Conservation (phyloP, 2,888 invertebrate genomes). For the Herminia tarsipennalis region DNA sequence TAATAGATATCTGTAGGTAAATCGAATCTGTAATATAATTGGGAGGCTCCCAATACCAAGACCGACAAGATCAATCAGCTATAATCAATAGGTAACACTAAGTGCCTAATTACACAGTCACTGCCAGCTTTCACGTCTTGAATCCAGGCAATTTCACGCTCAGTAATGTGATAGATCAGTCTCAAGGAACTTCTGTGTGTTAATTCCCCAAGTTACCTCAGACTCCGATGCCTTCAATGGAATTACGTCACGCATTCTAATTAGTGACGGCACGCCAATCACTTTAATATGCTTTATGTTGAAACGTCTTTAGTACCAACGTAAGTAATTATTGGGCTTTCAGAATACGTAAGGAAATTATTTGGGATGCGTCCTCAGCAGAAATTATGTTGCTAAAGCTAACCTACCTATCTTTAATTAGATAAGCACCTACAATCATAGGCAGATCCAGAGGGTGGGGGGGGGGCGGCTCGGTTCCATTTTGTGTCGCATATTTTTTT, state of each 20-base stretch:
- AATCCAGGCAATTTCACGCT: slow-evolving; percentile 43
- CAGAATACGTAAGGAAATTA: background rate
- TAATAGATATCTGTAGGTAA: too few relatives aligned
- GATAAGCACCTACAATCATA: too few relatives aligned
- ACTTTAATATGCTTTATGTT: slow-evolving; percentile 15
- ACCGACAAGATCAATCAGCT: too few relatives aligned
- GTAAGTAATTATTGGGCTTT: background rate
- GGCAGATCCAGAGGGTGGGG: too few relatives aligned
- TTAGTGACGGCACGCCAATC: slow-evolving; percentile 47
- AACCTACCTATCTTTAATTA: too few relatives aligned
- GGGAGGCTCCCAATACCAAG: too few relatives aligned
- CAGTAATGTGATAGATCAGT: slow-evolving; percentile 31
- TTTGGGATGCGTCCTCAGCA: background rate
- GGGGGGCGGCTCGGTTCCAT: too few relatives aligned
- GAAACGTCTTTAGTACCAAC: background rate
- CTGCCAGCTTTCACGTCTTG: slow-evolving; percentile 15
- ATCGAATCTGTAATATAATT: too few relatives aligned
- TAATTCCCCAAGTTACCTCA: slow-evolving; percentile 41
- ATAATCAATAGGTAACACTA: slow-evolving; percentile 4
- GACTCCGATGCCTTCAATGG: slow-evolving; percentile 15
- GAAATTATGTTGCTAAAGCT: background rate
- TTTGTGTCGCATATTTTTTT: too few relatives aligned
- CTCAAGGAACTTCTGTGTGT: slow-evolving; percentile 25
- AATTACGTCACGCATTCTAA: slow-evolving; percentile 34
- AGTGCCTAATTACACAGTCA: slow-evolving; percentile 14